A percentile compares a stretch with the other conserved stretches of the same genome.
These are phyloP conservation scores for Odontomyia ornata DNA, from an alignment of 2,888 invertebrate species.

Conservation along the genomic window DNA sequence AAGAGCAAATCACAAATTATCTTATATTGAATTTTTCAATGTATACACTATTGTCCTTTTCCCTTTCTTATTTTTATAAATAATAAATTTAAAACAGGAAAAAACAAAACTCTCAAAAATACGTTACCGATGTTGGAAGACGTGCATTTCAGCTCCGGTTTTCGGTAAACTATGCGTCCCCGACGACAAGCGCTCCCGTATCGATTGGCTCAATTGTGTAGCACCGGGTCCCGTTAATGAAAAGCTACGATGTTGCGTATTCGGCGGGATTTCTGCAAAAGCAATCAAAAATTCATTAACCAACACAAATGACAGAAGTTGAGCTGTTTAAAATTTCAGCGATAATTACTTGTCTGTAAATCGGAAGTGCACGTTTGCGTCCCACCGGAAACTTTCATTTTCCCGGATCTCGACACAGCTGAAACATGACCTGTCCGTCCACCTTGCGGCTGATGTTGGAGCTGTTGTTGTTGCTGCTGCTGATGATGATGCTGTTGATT, in stretches of 20 bases:
- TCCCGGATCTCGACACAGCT: conserved; percentile 80
- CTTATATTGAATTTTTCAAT: too few species aligned
- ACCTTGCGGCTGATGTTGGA: conserved; percentile 49
- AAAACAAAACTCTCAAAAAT: not conserved
- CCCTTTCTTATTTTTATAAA: too few species aligned
- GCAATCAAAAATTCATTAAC: conserved; percentile 32
- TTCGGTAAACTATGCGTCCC: conserved; percentile 90
- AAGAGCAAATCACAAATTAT: too few species aligned
- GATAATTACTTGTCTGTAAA: conserved; percentile 71
- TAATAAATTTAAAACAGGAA: too few species aligned
- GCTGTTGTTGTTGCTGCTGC: conserved; percentile 49
- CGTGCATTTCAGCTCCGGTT: conserved; percentile 72
- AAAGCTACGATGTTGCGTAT: conserved; percentile 83
- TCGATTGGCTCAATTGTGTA: conserved; percentile 85
- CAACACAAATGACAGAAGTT: not conserved
- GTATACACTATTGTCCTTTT: too few species aligned
- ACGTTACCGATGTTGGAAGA: conserved; percentile 71
- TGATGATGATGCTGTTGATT: conserved; percentile 52
- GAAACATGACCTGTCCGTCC: conserved; percentile 83
- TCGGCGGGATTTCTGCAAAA: conserved; percentile 69
- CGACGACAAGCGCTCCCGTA: conserved; percentile 81
- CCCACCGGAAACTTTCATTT: conserved; percentile 89
- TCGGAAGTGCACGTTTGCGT: conserved; percentile 88
- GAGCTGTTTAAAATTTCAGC: not conserved
- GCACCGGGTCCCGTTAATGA: conserved; percentile 86